Conservation (phyloP, 1,140 invertebrate species). For the Amyelois transitella region DNA sequence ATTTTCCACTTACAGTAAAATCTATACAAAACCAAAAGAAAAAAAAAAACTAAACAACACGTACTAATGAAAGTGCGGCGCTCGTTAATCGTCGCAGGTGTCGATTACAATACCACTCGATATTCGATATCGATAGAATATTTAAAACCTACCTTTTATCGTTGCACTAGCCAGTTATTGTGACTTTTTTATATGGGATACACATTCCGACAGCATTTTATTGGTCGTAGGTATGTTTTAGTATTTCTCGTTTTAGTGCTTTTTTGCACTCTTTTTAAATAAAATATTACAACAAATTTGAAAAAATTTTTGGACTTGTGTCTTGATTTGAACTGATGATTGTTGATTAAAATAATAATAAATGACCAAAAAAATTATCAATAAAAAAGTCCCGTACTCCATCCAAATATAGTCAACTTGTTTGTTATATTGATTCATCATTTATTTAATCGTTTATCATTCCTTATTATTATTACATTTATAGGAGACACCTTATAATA, state of each 20-base stretch:
- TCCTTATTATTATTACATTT: too few relatives aligned
- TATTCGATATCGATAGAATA: constrained; percentile 11
- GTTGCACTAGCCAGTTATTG: not conserved
- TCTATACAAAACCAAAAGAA: not conserved
- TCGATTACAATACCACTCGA: constrained; percentile 36
- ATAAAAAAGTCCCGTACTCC: too few relatives aligned
- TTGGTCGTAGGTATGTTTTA: not conserved
- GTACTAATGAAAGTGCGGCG: constrained; percentile 47
- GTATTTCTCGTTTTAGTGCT: not conserved
- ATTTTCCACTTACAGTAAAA: not conserved
- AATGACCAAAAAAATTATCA: too few relatives aligned
- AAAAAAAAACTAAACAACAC: not conserved
- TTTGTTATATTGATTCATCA: too few relatives aligned
- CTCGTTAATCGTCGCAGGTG: constrained; percentile 64
- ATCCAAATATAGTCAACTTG: too few relatives aligned
- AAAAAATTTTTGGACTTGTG: too few relatives aligned
- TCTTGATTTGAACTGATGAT: too few relatives aligned
- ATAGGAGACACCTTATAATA: too few relatives aligned
- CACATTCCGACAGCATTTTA: not conserved
- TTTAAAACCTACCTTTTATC: constrained; percentile 6
- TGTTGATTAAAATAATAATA: too few relatives aligned
- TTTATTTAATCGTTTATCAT: too few relatives aligned
- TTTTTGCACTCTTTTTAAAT: too few relatives aligned
- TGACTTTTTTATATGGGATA: not conserved
- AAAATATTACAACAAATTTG: too few relatives aligned